phyloP scores from a whole-genome alignment of 2,888 invertebrate species.

The Macrosoma leucophasiata region DNA sequence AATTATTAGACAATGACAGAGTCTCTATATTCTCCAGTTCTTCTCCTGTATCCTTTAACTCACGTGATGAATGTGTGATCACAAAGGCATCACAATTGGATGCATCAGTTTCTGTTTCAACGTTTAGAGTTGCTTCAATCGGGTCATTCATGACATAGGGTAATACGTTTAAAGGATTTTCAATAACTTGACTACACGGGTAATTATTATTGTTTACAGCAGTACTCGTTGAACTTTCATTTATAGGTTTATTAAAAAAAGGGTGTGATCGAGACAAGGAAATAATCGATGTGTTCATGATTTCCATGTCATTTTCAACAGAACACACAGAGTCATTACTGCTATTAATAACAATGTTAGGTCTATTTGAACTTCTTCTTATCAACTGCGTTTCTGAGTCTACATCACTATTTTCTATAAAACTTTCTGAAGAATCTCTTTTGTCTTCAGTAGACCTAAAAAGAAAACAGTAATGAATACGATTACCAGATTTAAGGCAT shows the following conservation, averaged over 20 bases:
- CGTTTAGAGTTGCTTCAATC: no score
- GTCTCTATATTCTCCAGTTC: constrained; percentile 12
- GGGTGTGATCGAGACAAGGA: constrained; percentile 16
- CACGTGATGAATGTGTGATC: no score
- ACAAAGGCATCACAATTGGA: no score
- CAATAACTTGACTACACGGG: constrained; percentile 15
- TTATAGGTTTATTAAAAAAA: constrained; percentile 16
- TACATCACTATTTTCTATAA: constrained; percentile 17
- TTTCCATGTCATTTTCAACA: constrained; percentile 17
- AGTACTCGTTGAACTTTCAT: constrained; percentile 13
- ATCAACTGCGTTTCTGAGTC: constrained; percentile 14
- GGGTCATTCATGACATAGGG: no score
- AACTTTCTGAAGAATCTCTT: constrained; percentile 18
- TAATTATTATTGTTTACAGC: constrained; percentile 12
- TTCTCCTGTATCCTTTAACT: constrained; percentile 16
- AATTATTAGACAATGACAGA: constrained; percentile 7
- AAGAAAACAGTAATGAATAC: constrained; percentile 13
- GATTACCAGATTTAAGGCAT: constrained; percentile 15
- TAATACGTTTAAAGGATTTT: constrained; percentile 15
- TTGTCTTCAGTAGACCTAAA: constrained; percentile 17
- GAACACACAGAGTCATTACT: constrained; percentile 15
- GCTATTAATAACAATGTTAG: constrained; percentile 16
- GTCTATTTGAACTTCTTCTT: constrained; percentile 17
- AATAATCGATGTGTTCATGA: constrained; percentile 16
- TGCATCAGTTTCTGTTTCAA: no score